A percentile compares a stretch with the other conserved stretches of the same genome.
Conservation (phyloP, 2,113 vertebrate species). For the Microcebus ravelobensis region DNA sequence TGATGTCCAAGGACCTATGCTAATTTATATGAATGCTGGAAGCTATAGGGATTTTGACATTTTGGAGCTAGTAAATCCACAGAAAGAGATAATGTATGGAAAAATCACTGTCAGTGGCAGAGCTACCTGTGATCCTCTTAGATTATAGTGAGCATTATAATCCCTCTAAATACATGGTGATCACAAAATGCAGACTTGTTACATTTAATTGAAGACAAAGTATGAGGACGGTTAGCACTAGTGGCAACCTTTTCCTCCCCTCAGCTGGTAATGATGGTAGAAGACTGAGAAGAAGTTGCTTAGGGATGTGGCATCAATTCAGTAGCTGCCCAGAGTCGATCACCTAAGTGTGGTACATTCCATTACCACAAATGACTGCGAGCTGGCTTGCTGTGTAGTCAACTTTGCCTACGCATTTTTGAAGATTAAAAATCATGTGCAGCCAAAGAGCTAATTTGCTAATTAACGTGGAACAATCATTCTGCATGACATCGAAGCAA, state of each 20-base stretch:
- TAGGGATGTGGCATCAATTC: neutral
- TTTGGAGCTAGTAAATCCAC: neutral
- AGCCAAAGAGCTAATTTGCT: constrained; percentile 57
- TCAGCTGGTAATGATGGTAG: neutral
- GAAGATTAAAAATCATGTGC: neutral
- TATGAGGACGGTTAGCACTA: neutral
- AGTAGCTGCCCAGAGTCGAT: neutral
- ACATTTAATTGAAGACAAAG: neutral
- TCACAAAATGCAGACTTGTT: neutral
- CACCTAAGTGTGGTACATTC: neutral
- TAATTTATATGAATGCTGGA: neutral
- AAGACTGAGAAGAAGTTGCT: neutral
- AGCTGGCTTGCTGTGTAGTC: neutral
- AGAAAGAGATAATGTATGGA: neutral
- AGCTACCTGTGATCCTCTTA: neutral
- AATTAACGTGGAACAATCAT: neutral
- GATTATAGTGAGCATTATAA: neutral
- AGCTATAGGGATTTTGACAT: neutral
- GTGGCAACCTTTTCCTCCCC: neutral
- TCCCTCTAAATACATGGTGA: neutral
- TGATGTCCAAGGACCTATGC: neutral
- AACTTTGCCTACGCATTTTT: neutral
- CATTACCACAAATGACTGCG: neutral
- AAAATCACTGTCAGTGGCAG: neutral
- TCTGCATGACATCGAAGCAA: neutral